These are phyloP conservation scores for Ormyrus pomaceus DNA, from an alignment of 2,888 invertebrate species.

Conservation along the genomic window DNA sequence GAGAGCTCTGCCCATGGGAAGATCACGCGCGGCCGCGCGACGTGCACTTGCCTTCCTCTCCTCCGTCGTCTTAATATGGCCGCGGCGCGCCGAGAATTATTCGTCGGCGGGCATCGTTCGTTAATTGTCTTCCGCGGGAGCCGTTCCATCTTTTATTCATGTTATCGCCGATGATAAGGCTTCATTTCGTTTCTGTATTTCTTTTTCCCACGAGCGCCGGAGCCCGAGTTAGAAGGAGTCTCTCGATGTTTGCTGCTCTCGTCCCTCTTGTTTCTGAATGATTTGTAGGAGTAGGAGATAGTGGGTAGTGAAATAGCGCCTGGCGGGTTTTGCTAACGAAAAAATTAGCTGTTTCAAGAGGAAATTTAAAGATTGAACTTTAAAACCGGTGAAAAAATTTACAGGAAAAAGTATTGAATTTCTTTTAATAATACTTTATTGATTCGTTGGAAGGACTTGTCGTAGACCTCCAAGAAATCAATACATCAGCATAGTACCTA, in stretches of 20 bases:
- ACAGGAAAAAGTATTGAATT: too few species aligned
- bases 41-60: background rate
- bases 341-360: too few species aligned
- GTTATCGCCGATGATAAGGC: slow-evolving; percentile 48
- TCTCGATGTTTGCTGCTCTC: background rate
- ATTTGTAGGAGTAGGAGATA: too few species aligned
- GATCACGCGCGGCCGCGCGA: slow-evolving; percentile 19
- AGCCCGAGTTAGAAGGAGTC: background rate
- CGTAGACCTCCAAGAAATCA: too few species aligned
- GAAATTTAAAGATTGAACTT: too few species aligned
- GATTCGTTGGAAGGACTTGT: too few species aligned
- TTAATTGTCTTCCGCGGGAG: slow-evolving; percentile 31
- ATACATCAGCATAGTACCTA: too few species aligned
- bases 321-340: too few species aligned
- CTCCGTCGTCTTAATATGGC: background rate
- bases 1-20: slow-evolving; percentile 10
- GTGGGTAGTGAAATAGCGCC: too few species aligned
- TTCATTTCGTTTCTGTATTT: background rate
- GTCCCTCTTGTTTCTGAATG: background rate
- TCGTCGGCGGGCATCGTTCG: slow-evolving; percentile 35
- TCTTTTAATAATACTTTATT: too few species aligned
- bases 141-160: slow-evolving; percentile 48
- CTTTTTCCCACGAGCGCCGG: slow-evolving; percentile 44
- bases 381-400: too few species aligned
- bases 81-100: background rate